A percentile compares a stretch with the other conserved stretches of the same genome.
phyloP scores from a whole-genome alignment of 2,888 invertebrate species.

The Clunio marinus region DNA sequence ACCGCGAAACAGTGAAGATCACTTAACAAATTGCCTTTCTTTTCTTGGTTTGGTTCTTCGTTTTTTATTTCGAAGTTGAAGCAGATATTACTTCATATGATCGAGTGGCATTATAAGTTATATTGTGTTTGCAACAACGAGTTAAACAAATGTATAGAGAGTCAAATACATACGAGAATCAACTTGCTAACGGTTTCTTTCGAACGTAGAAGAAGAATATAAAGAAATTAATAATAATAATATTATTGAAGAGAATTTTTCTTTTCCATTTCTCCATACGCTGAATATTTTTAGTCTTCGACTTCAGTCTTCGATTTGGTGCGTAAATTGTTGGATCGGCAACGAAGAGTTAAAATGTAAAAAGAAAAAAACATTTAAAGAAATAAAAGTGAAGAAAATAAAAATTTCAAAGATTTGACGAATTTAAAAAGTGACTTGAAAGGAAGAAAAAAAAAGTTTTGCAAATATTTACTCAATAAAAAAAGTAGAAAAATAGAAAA shows the following conservation, averaged over 20 bases:
- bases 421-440: neutral
- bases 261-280: constrained; percentile 6
- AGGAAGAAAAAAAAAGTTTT: constrained; percentile 1
- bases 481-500: neutral
- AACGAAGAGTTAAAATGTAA: constrained; percentile 22
- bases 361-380: neutral
- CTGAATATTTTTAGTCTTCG: neutral
- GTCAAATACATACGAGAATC: constrained; percentile 9
- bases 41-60: neutral
- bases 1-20: constrained; percentile 1
- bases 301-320: constrained; percentile 37
- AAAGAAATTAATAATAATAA: constrained; percentile 36
- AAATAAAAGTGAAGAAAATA: constrained; percentile 1
- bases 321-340: constrained; percentile 27
- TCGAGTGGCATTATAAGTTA: neutral
- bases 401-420: neutral
- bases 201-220: constrained; percentile 12
- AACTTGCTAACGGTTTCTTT: constrained; percentile 29
- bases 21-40: neutral
- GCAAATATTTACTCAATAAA: neutral
- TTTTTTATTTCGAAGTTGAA: neutral
- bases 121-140: too few relatives aligned
- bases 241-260: constrained; percentile 32
- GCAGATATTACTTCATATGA: constrained; percentile 1
- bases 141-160: neutral